phyloP scores from a whole-genome alignment of 2,888 invertebrate species.

The Hecatera dysodea region DNA sequence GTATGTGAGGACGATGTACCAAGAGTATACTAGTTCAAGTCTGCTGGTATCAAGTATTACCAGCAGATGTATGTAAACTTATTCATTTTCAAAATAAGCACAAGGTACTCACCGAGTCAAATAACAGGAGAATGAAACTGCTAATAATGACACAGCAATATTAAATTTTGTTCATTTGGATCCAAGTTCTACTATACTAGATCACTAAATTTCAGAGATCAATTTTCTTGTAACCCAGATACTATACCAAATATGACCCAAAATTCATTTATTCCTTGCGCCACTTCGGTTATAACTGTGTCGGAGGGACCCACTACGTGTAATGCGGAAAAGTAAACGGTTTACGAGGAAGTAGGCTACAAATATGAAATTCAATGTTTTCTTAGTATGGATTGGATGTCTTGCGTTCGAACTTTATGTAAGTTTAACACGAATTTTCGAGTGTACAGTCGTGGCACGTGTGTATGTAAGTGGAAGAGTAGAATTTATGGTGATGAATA shows the following conservation, averaged over 20 bases:
- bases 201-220: background rate
- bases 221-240: background rate
- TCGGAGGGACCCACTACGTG: constrained; percentile 61
- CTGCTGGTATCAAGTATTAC: too few relatives aligned
- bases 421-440: constrained; percentile 60
- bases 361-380: constrained; percentile 75
- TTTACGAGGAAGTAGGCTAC: constrained; percentile 72
- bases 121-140: background rate
- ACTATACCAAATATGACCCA: background rate
- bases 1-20: too few relatives aligned
- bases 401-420: constrained; percentile 53
- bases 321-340: constrained; percentile 75
- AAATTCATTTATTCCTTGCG: constrained; percentile 35
- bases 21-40: too few relatives aligned
- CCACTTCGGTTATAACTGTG: constrained; percentile 42
- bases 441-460: constrained; percentile 54
- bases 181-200: too few relatives aligned
- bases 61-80: too few relatives aligned
- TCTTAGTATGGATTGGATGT: constrained; percentile 66
- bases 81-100: too few relatives aligned
- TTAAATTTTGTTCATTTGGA: too few relatives aligned
- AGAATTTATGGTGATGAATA: constrained; percentile 48
- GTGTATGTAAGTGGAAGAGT: constrained; percentile 30
- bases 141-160: background rate
- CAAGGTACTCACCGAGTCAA: too few relatives aligned